Evolutionary conservation across 2,888 invertebrate species (phyloP), one percentile per base, ranked within the genome.

Genomic region (Calephelis perditalis): DNA sequence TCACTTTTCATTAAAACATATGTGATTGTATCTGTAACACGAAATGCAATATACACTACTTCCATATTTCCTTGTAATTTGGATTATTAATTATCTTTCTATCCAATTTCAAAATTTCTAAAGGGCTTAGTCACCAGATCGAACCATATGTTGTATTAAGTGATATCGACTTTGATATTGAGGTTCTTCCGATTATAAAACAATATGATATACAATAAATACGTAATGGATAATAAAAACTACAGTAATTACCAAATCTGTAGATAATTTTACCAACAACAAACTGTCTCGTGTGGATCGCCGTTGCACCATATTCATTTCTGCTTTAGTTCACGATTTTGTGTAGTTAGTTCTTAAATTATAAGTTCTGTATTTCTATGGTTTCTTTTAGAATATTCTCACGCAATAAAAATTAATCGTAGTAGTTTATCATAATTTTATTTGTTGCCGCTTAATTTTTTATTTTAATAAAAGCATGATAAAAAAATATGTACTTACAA

Each of bases 251-350:
- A 6, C 8, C 40, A 56, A 56, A 56, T 26, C 56, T 26, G 26
- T 43, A 37, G 43, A 43, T 43, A 56, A 47, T 40, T 58, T 47
- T 56, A n/a, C 9, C 37, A 62, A 52, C 46, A 61, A 65, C 78
- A 83, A 84, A 84, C 85, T 78, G 85, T 81, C 85, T 86, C 85
- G 85, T 85, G 84, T 82, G 71, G 73, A 70, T 67, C 71, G 68
- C 67, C 71, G 69, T 71, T 64, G 61, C 63, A 58, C 63, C 64
- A 59, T 57, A 2, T 59, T 62, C 45, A 61, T 58, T 46, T 56
- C 55, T 54, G 56, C 36, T 59, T 63, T 57, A 40, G 44, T 40
- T 44, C 57, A 61, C 61, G 58, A 57, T 49, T 54, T 54, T 62
- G 44, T 45, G 57, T 37, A 56, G 43, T 52, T 59, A 49, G 58